Evolutionary conservation across 1,140 invertebrate genomes (phyloP).

Genomic region (Lerema accius): DNA sequence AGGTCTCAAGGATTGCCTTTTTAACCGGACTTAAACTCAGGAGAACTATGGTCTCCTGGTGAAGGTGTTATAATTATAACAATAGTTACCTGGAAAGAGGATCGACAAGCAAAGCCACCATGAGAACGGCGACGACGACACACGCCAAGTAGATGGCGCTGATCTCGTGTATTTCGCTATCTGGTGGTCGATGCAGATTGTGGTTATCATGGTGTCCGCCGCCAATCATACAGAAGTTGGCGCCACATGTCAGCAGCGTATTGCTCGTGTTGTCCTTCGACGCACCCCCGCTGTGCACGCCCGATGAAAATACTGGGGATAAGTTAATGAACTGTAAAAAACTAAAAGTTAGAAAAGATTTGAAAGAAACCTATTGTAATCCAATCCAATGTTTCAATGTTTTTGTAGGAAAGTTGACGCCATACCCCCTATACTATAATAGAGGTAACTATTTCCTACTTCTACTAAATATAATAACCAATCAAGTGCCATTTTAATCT

Average conservation of each 20-base stretch:
- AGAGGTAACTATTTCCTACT: background rate
- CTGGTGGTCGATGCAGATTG: constrained; percentile 89
- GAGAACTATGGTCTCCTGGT: too few relatives aligned
- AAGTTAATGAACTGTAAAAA: constrained; percentile 11
- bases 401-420: background rate
- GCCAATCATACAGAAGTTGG: constrained; percentile 91
- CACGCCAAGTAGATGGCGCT: constrained; percentile 94
- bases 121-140: constrained; percentile 91
- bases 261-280: constrained; percentile 78
- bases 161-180: constrained; percentile 93
- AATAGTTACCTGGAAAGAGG: constrained; percentile 91
- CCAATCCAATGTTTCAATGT: too few relatives aligned
- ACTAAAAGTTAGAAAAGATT: background rate
- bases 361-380: too few relatives aligned
- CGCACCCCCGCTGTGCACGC: constrained; percentile 85
- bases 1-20: too few relatives aligned
- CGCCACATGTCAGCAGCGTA: constrained; percentile 88
- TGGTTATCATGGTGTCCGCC: constrained; percentile 85
- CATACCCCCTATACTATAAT: background rate
- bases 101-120: constrained; percentile 95
- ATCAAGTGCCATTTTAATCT: background rate
- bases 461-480: background rate
- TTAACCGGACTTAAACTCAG: too few relatives aligned
- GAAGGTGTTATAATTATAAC: too few relatives aligned
- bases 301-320: constrained; percentile 88